Conservation (phyloP, 2,113 vertebrate species). For the Oreochromis niloticus region DNA sequence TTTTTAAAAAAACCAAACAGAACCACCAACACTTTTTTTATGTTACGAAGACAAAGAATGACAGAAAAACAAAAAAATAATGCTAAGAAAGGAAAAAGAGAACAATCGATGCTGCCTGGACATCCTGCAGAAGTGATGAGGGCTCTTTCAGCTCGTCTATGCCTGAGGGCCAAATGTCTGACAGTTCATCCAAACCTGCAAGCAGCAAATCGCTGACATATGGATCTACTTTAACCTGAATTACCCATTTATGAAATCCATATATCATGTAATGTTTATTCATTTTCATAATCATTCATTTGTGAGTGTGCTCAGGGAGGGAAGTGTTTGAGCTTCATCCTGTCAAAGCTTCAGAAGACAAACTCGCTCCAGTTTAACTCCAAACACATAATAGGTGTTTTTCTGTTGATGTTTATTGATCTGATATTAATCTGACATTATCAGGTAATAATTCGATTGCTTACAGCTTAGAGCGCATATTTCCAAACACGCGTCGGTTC, state of each 20-base stretch:
- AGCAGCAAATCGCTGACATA: not conserved
- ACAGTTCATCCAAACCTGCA: rapidly evolving
- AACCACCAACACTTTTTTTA: not conserved
- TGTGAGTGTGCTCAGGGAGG: rapidly evolving
- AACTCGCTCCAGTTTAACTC: not conserved
- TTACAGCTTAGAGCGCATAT: not conserved
- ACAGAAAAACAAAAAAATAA: not conserved
- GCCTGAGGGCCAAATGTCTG: not conserved
- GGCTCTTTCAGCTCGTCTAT: not conserved
- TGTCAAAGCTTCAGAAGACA: not conserved
- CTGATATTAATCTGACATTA: not conserved
- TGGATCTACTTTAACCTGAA: not conserved
- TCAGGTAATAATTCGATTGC: not conserved
- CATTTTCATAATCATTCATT: not conserved
- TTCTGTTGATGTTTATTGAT: rapidly evolving
- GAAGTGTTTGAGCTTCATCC: not conserved
- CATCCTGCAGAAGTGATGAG: not conserved
- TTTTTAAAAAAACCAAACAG: not conserved
- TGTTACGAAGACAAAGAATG: rapidly evolving
- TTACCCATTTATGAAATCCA: not conserved
- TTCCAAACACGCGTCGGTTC: rapidly evolving
- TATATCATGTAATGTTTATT: rapidly evolving
- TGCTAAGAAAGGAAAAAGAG: not conserved
- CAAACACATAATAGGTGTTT: not conserved
- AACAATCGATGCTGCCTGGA: not conserved